Evolutionary conservation across 2,888 invertebrate species (phyloP).

Genomic region (Oligia strigilis): DNA sequence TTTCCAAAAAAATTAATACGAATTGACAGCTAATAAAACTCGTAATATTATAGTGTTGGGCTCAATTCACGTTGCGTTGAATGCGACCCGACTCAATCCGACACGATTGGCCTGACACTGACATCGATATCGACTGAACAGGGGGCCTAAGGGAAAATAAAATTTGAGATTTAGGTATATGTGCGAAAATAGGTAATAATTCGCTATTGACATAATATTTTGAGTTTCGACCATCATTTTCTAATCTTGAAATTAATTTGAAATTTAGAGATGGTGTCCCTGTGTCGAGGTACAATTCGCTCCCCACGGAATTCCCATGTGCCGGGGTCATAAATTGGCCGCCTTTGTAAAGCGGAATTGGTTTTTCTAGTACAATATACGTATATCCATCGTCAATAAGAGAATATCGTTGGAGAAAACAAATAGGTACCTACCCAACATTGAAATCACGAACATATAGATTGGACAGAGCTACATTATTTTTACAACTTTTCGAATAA

Average conservation of each 20-base stretch:
- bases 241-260: constrained; percentile 72
- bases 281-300: constrained; percentile 53
- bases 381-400: constrained; percentile 64
- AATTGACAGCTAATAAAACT: constrained; percentile 83
- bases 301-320: constrained; percentile 72
- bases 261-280: constrained; percentile 65
- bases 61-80: constrained; percentile 73
- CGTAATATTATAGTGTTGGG: constrained; percentile 71
- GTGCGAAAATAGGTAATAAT: constrained; percentile 67
- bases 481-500: constrained; percentile 11
- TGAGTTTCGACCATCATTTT: constrained; percentile 68
- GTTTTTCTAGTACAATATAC: constrained; percentile 81
- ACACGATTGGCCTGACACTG: constrained; percentile 72
- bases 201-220: constrained; percentile 55
- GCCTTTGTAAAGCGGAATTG: constrained; percentile 84
- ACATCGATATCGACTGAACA: constrained; percentile 71
- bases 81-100: constrained; percentile 82
- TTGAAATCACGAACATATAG: constrained; percentile 29
- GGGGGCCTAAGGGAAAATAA: constrained; percentile 66
- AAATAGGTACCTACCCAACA: constrained; percentile 45
- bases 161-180: constrained; percentile 67
- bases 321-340: constrained; percentile 82
- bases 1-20: constrained; percentile 69
- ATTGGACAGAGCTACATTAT: constrained; percentile 8
- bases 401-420: constrained; percentile 67